These are phyloP conservation scores for Megaceryle maxima DNA, from an alignment of 2,113 vertebrate species.

Conservation along the genomic window DNA sequence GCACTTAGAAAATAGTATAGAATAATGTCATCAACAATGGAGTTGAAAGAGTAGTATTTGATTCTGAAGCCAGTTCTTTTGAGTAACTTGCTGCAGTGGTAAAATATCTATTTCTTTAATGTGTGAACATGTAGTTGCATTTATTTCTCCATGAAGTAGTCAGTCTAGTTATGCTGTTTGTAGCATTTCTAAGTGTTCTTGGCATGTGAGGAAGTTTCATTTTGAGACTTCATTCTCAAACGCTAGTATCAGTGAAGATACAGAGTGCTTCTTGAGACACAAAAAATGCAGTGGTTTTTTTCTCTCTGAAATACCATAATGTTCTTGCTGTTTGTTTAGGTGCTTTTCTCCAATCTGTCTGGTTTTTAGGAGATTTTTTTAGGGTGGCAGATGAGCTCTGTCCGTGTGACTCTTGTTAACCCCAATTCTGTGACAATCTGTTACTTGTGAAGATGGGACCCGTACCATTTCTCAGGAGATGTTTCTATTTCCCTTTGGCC, in stretches of 20 bases:
- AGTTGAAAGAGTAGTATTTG: background rate
- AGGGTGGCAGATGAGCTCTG: background rate
- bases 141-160: background rate
- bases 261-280: background rate
- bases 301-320: background rate
- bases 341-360: background rate
- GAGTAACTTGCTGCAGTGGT: background rate
- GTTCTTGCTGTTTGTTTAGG: background rate
- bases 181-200: background rate
- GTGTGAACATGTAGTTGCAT: background rate
- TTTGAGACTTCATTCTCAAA: background rate
- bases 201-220: background rate
- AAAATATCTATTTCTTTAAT: background rate
- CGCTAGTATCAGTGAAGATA: background rate
- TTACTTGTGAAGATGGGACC: background rate
- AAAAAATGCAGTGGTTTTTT: background rate
- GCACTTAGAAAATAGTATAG: background rate
- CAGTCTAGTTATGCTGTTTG: background rate
- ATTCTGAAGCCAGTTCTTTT: background rate
- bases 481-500: background rate
- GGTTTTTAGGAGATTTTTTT: background rate
- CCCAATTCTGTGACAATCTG: background rate
- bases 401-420: background rate
- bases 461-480: background rate
- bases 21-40: background rate